phyloP scores from a whole-genome alignment of 2,113 vertebrate genomes.

The Nipponia nippon region DNA sequence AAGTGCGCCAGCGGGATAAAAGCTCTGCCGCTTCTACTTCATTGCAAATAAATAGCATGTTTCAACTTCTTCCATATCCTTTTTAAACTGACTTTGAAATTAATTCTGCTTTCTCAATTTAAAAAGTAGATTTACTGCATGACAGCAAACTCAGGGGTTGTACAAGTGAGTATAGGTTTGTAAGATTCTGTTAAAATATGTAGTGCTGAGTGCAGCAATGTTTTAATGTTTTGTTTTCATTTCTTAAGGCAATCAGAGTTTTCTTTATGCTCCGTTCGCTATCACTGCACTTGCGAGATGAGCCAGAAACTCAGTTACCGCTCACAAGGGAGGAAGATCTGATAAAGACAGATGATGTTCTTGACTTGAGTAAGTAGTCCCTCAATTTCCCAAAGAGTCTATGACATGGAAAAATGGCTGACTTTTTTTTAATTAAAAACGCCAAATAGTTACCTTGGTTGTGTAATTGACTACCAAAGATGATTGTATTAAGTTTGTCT shows the following conservation, averaged over 20 bases:
- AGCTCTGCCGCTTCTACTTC: not conserved
- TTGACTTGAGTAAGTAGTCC: slow-evolving; percentile 93
- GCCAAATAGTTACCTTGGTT: not conserved
- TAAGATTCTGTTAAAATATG: not conserved
- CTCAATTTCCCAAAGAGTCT: not conserved
- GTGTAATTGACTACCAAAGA: not conserved
- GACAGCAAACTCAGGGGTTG: not conserved
- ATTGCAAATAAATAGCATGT: not conserved
- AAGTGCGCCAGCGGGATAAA: not conserved
- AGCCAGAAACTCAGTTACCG: slow-evolving; percentile 92
- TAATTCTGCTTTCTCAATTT: not conserved
- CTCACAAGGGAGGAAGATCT: slow-evolving; percentile 92
- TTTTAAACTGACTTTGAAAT: not conserved
- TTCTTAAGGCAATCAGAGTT: slow-evolving; percentile 89
- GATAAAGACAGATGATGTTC: slow-evolving; percentile 94
- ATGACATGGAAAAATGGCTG: not conserved
- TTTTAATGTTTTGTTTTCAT: not conserved
- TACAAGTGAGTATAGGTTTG: not conserved
- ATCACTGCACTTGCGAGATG: slow-evolving; percentile 85
- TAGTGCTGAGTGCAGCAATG: not conserved
- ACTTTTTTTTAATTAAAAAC: not conserved
- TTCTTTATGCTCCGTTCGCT: slow-evolving; percentile 95
- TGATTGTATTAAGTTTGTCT: not conserved
- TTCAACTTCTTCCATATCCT: not conserved
- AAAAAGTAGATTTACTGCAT: not conserved